Evolutionary conservation across 2,113 vertebrate genomes (phyloP), one percentile per base, ranked within the genome.

Genomic region (Jaculus jaculus): DNA sequence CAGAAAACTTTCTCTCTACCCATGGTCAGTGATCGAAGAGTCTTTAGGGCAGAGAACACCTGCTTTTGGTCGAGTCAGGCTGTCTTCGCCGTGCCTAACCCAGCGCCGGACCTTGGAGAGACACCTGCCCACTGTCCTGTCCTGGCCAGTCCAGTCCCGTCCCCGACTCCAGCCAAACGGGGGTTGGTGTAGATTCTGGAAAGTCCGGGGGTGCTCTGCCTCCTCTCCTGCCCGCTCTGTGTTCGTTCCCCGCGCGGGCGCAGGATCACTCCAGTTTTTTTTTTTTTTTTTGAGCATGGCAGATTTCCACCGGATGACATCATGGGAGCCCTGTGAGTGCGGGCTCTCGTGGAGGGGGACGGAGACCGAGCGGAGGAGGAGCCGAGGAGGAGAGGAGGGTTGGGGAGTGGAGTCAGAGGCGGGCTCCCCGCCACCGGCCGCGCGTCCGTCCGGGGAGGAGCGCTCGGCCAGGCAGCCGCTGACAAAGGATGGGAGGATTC

Each of bases 221-320:
- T 65, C 87, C 37, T 82, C 90, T 90, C n/a, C 90, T 84, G 69
- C 90, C 82, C 15, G 75, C 37, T 71, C 32, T 1, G 87, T 39
- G 66, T 68, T 91, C 6, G 54, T 54, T 54, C 72, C 87, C 90
- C 72, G 90, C 79, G 79, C 24, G 93, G 89, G 92, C 83, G 88
- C 95, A 63, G 96, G 96, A 90, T 96, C 74, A 78, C 92, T 95
- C 95, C 93, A 89, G 96, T 32, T 95, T n/a, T n/a, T n/a, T n/a
- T n/a, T n/a, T n/a, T n/a, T n/a, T n/a, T n/a, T n/a, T 96, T 71
- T 60, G 96, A 96, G 97, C 96, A 95, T 96, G 97, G 96, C 96
- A 96, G 96, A 79, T 97, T 95, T 96, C 96, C 89, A 92, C 95
- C 65, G 72, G 94, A 97, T 98, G 97, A 98, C 97, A 94, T 97